Evolutionary conservation across 2,888 invertebrate genomes (phyloP).

Genomic region (Drosophila paranaensis): DNA sequence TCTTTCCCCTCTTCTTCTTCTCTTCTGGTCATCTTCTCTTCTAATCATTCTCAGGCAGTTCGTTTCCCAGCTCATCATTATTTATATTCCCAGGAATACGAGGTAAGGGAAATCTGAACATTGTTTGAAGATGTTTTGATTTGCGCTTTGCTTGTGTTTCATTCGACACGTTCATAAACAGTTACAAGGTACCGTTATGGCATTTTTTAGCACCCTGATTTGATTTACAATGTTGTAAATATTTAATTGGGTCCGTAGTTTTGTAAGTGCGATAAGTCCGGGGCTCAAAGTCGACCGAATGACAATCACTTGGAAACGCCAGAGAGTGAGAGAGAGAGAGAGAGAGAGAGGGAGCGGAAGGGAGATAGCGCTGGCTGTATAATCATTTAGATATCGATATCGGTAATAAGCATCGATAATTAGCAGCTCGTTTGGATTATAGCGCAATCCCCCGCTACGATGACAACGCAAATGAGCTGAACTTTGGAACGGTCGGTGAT

Average conservation of each 20-base stretch:
- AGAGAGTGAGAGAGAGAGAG: not conserved
- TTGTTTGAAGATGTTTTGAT: slow-evolving; percentile 16
- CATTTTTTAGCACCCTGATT: not conserved
- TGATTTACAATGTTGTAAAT: slow-evolving; percentile 25
- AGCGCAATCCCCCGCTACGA: slow-evolving; percentile 6
- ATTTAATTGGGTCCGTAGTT: not conserved
- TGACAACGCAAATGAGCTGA: slow-evolving; percentile 16
- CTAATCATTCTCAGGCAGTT: too few species aligned
- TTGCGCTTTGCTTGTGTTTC: slow-evolving; percentile 16
- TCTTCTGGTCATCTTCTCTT: too few species aligned
- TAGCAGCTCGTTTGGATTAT: slow-evolving; percentile 10
- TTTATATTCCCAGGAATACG: too few species aligned
- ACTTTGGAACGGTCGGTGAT: slow-evolving; percentile 41
- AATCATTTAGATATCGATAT: slow-evolving; percentile 17
- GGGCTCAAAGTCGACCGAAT: slow-evolving; percentile 35
- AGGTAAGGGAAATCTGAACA: too few species aligned
- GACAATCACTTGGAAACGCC: slow-evolving; percentile 6
- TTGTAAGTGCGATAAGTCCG: slow-evolving; percentile 17
- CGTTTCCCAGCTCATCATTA: too few species aligned
- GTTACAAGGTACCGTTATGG: not conserved
- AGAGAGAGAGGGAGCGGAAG: not conserved
- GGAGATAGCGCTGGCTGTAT: not conserved
- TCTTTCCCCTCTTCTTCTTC: too few species aligned
- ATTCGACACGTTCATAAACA: slow-evolving; percentile 10
- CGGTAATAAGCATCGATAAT: slow-evolving; percentile 21